Conservation (phyloP, 2,113 vertebrate species). For the Oxyruncus cristatus region DNA sequence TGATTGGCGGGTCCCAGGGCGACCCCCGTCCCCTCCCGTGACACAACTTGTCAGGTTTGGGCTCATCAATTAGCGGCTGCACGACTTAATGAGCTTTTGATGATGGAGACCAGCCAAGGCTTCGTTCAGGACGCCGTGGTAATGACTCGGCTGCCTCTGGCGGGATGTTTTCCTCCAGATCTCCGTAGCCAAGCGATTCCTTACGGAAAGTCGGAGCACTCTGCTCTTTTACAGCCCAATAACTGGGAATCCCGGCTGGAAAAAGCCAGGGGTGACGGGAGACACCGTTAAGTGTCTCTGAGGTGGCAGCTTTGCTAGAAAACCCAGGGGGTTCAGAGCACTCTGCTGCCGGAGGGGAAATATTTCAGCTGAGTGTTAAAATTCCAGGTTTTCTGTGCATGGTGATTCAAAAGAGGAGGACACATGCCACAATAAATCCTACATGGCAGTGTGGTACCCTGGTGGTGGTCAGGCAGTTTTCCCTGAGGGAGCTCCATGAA, state of each 20-base stretch:
- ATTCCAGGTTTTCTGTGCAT: background rate
- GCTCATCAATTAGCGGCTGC: conserved; percentile 32
- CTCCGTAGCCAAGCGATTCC: rapidly evolving
- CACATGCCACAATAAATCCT: background rate
- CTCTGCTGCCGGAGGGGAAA: background rate
- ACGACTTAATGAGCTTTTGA: conserved; percentile 58
- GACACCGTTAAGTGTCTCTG: background rate
- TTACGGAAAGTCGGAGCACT: rapidly evolving
- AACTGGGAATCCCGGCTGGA: background rate
- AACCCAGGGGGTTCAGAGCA: background rate
- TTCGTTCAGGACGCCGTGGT: background rate
- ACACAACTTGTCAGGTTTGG: background rate
- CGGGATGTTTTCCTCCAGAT: background rate
- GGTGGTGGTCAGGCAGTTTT: background rate
- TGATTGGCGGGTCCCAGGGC: conserved; percentile 34
- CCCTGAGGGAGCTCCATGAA: background rate
- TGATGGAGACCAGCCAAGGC: conserved; percentile 10
- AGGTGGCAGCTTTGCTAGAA: background rate
- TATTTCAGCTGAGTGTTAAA: background rate
- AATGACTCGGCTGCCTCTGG: background rate
- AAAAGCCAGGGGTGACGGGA: background rate
- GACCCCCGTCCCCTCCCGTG: background rate
- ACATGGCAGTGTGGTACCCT: rapidly evolving
- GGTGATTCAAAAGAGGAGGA: background rate
- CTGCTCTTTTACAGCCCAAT: background rate